Percentiles rank a stretch among this genome's conserved stretches.
These are phyloP conservation scores for Benthosema pterotum DNA, from an alignment of 2,797 vertebrate genomes.

Conservation along the genomic window DNA sequence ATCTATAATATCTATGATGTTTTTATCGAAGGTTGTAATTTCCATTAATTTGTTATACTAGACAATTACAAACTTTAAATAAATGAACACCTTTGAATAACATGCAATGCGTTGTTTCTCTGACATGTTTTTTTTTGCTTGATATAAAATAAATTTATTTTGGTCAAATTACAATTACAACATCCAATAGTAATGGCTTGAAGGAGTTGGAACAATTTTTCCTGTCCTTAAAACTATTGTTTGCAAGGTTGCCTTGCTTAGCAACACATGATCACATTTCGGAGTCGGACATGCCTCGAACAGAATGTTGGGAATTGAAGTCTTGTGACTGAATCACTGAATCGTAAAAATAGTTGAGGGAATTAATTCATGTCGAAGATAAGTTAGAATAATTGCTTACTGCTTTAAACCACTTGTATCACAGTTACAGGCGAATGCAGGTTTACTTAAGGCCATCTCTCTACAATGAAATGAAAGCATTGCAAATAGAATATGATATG, in stretches of 20 bases:
- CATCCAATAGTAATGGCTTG: no score
- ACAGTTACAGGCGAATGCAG: not conserved
- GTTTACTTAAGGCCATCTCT: not conserved
- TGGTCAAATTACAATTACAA: no score
- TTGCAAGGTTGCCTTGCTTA: no score
- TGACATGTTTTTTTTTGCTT: conserved; percentile 14
- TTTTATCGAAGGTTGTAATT: conserved; percentile 69
- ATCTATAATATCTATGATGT: conserved; percentile 72
- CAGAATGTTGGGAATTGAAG: no score
- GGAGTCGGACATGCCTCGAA: no score
- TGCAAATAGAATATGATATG: not conserved
- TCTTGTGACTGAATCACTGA: no score
- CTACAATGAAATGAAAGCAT: not conserved
- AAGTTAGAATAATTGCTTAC: not conserved
- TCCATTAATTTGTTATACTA: conserved; percentile 81
- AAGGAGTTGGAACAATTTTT: no score
- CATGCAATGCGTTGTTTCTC: conserved; percentile 35
- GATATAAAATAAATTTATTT: no score
- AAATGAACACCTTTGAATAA: conserved; percentile 64
- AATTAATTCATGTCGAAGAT: not conserved
- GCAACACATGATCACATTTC: no score
- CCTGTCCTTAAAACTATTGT: no score
- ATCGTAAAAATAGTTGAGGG: no score
- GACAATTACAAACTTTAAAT: conserved; percentile 61
- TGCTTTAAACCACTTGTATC: not conserved